Percentiles rank a stretch among this genome's conserved stretches.
phyloP scores from a whole-genome alignment of 2,888 invertebrate species.

The Brachyptera risi region DNA sequence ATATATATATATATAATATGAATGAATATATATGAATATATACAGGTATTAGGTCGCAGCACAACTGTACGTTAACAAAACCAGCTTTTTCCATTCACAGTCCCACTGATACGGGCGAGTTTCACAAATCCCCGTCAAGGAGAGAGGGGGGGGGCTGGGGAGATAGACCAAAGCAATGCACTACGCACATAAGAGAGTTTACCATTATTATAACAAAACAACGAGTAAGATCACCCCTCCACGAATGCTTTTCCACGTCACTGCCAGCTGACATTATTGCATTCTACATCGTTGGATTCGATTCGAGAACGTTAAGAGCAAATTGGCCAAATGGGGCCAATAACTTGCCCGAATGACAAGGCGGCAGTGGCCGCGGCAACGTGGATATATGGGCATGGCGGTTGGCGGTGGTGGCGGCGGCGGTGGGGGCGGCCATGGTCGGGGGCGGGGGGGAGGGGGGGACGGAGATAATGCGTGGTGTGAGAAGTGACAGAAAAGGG shows the following conservation, averaged over 20 bases:
- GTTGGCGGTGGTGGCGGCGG: too few relatives aligned
- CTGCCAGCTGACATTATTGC: constrained; percentile 29
- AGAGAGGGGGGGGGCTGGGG: background rate
- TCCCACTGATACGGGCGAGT: background rate
- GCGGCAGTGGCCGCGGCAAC: constrained; percentile 20
- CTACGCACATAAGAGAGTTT: background rate
- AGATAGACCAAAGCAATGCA: background rate
- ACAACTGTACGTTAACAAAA: background rate
- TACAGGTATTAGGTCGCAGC: too few relatives aligned
- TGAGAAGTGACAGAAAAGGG: background rate
- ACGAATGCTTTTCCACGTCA: constrained; percentile 21
- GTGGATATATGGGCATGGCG: constrained; percentile 23
- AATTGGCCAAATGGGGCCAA: constrained; percentile 46
- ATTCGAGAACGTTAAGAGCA: constrained; percentile 41
- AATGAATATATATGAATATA: too few relatives aligned
- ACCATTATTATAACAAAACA: constrained; percentile 17
- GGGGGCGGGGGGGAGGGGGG: constrained; percentile 8
- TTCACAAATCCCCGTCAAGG: background rate
- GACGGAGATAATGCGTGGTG: constrained; percentile 10
- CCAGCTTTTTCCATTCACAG: background rate
- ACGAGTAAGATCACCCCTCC: constrained; percentile 10
- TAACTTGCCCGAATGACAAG: constrained; percentile 43
- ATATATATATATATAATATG: too few relatives aligned
- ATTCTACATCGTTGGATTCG: constrained; percentile 44
- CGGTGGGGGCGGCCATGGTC: background rate